Base-by-base conservation (phyloP, 2,113 vertebrate genomes). In the Alligator sinensis region DNA sequence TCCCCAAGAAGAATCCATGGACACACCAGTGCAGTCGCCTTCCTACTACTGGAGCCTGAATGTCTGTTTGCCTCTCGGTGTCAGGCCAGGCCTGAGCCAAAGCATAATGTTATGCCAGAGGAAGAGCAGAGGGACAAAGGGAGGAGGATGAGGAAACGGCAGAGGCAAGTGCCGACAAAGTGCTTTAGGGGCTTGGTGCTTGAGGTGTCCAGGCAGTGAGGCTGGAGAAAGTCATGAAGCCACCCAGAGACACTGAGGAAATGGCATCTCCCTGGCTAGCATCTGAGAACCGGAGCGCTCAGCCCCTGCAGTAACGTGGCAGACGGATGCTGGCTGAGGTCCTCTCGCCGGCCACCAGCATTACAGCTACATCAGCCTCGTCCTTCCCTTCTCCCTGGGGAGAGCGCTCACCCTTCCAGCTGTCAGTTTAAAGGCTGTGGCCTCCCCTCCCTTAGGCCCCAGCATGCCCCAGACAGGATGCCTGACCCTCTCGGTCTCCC, bases 51-150 rank as follows among this genome's bases (percentile, higher is more conserved):
- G 63, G 0, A 91, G 88, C 78, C 90, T 74, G 85, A 1, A 47
- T 47, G 47, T 63, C 88, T 86, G 87, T 94, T 89, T 90, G 88
- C 86, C 90, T 95, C 94, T 91, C 87, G 79, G 77, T 77, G 91
- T 22, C 15, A 97, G 95, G 96, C 96, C 96, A 96, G 84, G 86
- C 90, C 57, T 0, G 87, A 77, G 58, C 91, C 92, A 84, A 86
- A 96, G 93, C 90, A 90, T 4, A 47, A 80, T 85, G 84, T 91
- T 88, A 90, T 92, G 91, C 87, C 84, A 60, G 90, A 90, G 72
- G 17, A 88, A 81, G 89, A 90, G 90, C 92, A 60, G 4, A 84
- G 91, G 95, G 81, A 91, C 81, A 47, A 47, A 47, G 47, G 47
- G 47, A 8, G 78, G 81, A 92, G n/a, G 86, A 74, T 84, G 77